These are phyloP conservation scores for Epizoanthus rinbou DNA, from an alignment of 92 coral and sea anemone species.

Conservation along the genomic window DNA sequence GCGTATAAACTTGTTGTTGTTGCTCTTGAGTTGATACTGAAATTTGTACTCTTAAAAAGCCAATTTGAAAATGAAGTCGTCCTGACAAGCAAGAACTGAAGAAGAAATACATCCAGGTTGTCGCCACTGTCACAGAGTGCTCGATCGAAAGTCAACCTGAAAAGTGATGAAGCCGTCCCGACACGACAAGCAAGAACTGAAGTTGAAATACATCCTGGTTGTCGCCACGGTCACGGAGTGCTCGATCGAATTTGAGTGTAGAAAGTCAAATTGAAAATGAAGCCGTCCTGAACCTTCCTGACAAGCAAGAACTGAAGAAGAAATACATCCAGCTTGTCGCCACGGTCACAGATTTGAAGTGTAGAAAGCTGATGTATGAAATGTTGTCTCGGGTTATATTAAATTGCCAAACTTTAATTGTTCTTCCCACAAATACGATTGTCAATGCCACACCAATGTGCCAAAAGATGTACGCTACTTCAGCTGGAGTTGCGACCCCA, in stretches of 20 bases:
- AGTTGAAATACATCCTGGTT: no score
- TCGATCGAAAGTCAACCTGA: neutral
- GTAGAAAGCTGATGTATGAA: neutral
- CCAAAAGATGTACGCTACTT: neutral
- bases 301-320: conserved; percentile 24
- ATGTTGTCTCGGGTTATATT: conserved; percentile 8
- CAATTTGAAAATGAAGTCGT: neutral
- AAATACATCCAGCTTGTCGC: conserved; percentile 4
- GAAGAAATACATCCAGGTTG: conserved; percentile 10
- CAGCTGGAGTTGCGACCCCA: conserved; percentile 14
- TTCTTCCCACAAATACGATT: conserved; percentile 15
- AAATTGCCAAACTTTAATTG: conserved; percentile 19
- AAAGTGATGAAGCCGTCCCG: no score
- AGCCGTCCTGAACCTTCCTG: neutral
- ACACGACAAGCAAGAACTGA: no score
- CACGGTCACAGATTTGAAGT: neutral
- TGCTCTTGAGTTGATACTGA: no score
- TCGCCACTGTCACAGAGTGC: neutral
- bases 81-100: conserved; percentile 27
- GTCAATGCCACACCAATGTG: conserved; percentile 17
- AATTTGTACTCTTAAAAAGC: neutral
- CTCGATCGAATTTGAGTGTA: no score
- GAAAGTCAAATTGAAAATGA: conserved; percentile 8
- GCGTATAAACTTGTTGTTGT: no score
- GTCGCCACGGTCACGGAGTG: no score